Evolutionary conservation across 2,113 vertebrate species (phyloP), one percentile per base, ranked within the genome.

Genomic region (Etia nguti): DNA sequence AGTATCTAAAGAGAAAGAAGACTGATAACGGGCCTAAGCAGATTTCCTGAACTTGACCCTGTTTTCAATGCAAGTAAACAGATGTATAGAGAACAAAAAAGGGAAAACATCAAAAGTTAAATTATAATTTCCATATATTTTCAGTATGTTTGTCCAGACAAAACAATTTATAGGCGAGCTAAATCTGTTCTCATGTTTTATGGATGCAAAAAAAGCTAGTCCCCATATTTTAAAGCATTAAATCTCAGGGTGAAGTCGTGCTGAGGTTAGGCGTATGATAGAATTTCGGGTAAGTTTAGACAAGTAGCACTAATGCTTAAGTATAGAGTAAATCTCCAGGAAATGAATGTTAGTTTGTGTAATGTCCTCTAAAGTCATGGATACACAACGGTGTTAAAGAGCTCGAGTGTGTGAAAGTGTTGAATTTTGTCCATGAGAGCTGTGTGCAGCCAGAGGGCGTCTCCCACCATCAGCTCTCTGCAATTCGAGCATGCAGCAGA

Each of bases 381-480:
- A 77, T 77, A n/a, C 26, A 77, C 16, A 12, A 52, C 43, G 52
- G 46, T 46, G 41, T 73, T 46, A 26, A 73, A 46, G 15, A 26
- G 68, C 15, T 29, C 2, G 2, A 75, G 70, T 29, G 31, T 70
- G 52, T 29, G 8, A 81, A 22, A 85, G 54, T 80, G 84, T 48
- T 29, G 7, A 41, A 84, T 20, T 75, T n/a, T 73, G 65, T 85
- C 79, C 43, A 68, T 34, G 34, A 79, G 52, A 86, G 81, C 70
- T 62, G 56, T 79, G 57, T 84, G 75, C 13, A 90, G 90, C 86
- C 86, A 89, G 56, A 92, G 90, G 90, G 85, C 31, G 48, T 93
- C 85, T 90, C 82, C 85, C 86, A 83, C 81, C 77, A 95, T 92
- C 90, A 94, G 84, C 84, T 86, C 90, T 90, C 48, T 83, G 68